Percentiles rank a stretch among this genome's conserved stretches.
phyloP scores from a whole-genome alignment of 2,888 invertebrate genomes.

The Athripsodes cinereus region DNA sequence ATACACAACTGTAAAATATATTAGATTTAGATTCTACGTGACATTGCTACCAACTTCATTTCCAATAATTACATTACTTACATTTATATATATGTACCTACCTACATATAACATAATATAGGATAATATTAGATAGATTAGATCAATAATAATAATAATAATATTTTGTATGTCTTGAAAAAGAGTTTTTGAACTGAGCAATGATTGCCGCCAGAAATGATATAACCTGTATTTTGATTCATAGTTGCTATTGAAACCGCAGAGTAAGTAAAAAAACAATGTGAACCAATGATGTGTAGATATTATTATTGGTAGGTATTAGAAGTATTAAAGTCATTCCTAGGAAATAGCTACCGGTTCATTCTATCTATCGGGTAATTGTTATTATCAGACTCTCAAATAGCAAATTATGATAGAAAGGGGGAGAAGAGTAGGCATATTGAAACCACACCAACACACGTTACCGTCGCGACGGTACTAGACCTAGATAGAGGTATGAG shows the following conservation, averaged over 20 bases:
- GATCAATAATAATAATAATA: too few species aligned
- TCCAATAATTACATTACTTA: slow-evolving; percentile 25
- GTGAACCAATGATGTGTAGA: slow-evolving; percentile 21
- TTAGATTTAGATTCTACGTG: slow-evolving; percentile 27
- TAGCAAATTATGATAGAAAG: not conserved
- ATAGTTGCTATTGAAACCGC: slow-evolving; percentile 24
- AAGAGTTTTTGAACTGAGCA: slow-evolving; percentile 4
- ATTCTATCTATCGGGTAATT: slow-evolving; percentile 3
- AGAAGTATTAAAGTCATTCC: slow-evolving; percentile 16
- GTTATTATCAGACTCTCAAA: not conserved
- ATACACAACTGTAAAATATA: slow-evolving; percentile 26
- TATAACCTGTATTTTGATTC: slow-evolving; percentile 19
- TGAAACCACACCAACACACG: slow-evolving; percentile 4
- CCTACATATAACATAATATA: too few species aligned
- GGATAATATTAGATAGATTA: too few species aligned
- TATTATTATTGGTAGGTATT: too few species aligned
- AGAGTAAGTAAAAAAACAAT: slow-evolving; percentile 26
- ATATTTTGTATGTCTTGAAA: slow-evolving; percentile 23
- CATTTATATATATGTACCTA: slow-evolving; percentile 6
- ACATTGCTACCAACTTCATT: slow-evolving; percentile 27
- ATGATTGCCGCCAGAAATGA: slow-evolving; percentile 21
- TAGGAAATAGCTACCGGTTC: slow-evolving; percentile 25
- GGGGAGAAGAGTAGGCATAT: not conserved
- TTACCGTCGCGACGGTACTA: too few species aligned
- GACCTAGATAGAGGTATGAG: too few species aligned